These are phyloP conservation scores for Ochotona curzoniae DNA, from an alignment of 2,113 vertebrate genomes.

Conservation along the genomic window DNA sequence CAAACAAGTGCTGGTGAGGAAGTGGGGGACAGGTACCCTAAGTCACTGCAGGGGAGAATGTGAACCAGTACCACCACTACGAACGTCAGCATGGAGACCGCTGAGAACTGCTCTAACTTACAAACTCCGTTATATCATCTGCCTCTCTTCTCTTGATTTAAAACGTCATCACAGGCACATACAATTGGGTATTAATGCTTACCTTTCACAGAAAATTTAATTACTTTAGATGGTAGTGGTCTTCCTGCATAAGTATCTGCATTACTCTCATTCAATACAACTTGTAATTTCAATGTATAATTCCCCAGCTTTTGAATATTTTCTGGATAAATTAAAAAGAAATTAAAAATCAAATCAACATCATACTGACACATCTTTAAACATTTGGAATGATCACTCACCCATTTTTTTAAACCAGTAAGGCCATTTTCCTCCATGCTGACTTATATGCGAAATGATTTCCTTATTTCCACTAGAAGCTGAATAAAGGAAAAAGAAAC, in stretches of 20 bases:
- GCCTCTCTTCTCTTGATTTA: background rate
- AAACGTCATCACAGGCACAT: slow-evolving; percentile 23
- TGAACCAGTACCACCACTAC: no score
- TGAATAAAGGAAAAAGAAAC: slow-evolving; percentile 77
- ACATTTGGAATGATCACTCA: slow-evolving; percentile 81
- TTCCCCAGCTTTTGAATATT: slow-evolving; percentile 89
- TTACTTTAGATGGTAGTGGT: slow-evolving; percentile 88
- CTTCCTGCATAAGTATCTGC: slow-evolving; percentile 87
- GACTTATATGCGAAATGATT: slow-evolving; percentile 87
- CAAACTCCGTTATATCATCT: background rate
- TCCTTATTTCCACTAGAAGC: slow-evolving; percentile 87
- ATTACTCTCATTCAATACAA: slow-evolving; percentile 89
- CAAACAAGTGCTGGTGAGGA: no score
- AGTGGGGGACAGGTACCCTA: no score
- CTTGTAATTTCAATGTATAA: slow-evolving; percentile 92
- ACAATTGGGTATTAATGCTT: slow-evolving; percentile 66
- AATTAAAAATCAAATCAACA: slow-evolving; percentile 61
- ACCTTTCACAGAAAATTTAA: slow-evolving; percentile 93
- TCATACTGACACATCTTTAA: slow-evolving; percentile 31
- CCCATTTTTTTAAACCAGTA: slow-evolving; percentile 97
- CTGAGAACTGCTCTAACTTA: background rate
- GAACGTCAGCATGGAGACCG: no score
- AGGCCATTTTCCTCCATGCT: slow-evolving; percentile 89
- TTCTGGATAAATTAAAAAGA: slow-evolving; percentile 86
- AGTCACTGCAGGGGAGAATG: no score